Base-by-base conservation (phyloP, 2,113 vertebrate species). In the Saccopteryx leptura region DNA sequence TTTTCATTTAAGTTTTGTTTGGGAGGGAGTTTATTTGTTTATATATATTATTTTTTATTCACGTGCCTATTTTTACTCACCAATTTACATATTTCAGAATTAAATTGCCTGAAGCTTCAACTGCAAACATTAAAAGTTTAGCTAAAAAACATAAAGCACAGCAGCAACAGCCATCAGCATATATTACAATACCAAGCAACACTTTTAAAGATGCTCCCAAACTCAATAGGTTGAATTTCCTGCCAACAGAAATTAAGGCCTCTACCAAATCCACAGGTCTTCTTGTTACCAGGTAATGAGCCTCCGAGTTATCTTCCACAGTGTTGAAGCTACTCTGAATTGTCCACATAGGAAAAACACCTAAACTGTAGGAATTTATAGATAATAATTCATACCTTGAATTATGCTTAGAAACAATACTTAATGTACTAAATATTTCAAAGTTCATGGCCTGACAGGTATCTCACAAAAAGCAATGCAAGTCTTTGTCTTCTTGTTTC, bases 111-210 rank as follows among this genome's bases (percentile, higher is more conserved):
- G 13, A 91, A 94, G 80, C 31, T 82, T 81, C 28, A 92, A 92
- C 90, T 39, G 31, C 71, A 97, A 90, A 95, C 81, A 93, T 75
- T 52, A 96, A 95, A 96, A 88, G 88, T 66, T 76, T 94, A 96
- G 54, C 56, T 84, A 94, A 92, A 92, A 69, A 72, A 84, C 60
- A 84, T 92, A 95, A 93, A 90, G 48, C 80, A 58, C 6, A 79
- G 58, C 58, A 95, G 26, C 79, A 79, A 82, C 50, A 90, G 68
- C 58, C 60, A 91, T 63, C 65, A 75, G 71, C 80, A 95, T 90
- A 82, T 69, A 89, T 91, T 93, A 93, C 17, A 91, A 85, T 60
- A 96, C 39, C 60, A 97, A 87, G 79, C 4, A 88, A 75, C 26
- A 65, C 75, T 90, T 91, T 24, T 76, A 92, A 95, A 87, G 88